Base-by-base conservation (phyloP, 2,888 invertebrate species). In the Heterodera filipjevi region DNA sequence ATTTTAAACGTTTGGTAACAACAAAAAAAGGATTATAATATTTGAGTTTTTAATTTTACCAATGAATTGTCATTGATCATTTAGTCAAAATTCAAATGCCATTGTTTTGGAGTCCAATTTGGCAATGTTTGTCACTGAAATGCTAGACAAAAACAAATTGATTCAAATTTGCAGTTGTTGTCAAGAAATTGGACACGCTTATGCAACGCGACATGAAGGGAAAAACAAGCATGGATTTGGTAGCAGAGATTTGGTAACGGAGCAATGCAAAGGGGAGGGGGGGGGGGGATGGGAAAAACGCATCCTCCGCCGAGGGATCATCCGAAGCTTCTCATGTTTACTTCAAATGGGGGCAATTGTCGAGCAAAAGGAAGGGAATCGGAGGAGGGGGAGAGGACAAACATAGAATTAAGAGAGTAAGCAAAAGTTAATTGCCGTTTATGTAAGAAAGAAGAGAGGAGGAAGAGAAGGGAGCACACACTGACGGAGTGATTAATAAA, bases 261-360 rank as follows among this genome's bases (percentile, higher is more conserved):
- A n/a, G 59, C 27, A 59, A 10, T n/a, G 59, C 8, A 10, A 59
- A 22, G n/a, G 12, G 39, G 12, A 12, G 39, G 39, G 39, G 53
- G 10, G 16, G 49, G 53, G 53, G n/a, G 59, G 59, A 59, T 59
- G 59, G 27, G 59, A 59, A 59, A 53, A 12, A 59, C 59, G 59
- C 59, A 59, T 59, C 59, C 59, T n/a, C n/a, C n/a, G n/a, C 59
- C 27, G 59, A 27, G 32, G 68, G 68, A 68, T 68, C 68, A 68
- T 68, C 68, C 35, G 16, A 35, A 22, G 68, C 68, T 68, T 68
- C 68, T 68, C 68, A 68, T 68, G 68, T 68, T 68, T 35, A 59
- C 68, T 35, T 22, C 68, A 68, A 68, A 68, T 68, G 68, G 68
- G 68, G 68, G 35, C 68, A 68, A 68, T 68, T 68, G 68, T 68